These are phyloP conservation scores for Ictalurus furcatus DNA, from an alignment of 2,113 vertebrate species.

Conservation along the genomic window DNA sequence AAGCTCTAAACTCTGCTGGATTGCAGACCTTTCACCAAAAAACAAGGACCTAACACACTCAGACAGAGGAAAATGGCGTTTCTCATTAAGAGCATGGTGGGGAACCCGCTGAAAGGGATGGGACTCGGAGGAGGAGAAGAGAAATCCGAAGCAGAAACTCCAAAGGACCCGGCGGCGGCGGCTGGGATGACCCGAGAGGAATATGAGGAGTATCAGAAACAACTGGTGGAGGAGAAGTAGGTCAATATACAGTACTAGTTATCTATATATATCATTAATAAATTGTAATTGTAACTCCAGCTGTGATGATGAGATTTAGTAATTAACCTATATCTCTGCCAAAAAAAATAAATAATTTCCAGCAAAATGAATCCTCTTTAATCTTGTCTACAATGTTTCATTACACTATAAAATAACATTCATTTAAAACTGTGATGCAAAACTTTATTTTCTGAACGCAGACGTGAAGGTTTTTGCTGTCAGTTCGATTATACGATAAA, in stretches of 20 bases:
- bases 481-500: not conserved
- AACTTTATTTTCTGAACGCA: not conserved
- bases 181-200: conserved; percentile 95
- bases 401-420: not conserved
- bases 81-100: conserved; percentile 92
- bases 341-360: too few relatives aligned
- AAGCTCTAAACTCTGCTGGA: conserved; percentile 61
- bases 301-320: not conserved
- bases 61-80: conserved; percentile 80
- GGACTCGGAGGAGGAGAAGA: conserved; percentile 87
- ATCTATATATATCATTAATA: not conserved
- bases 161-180: conserved; percentile 86
- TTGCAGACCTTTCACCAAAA: conserved; percentile 43
- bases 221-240: conserved; percentile 98
- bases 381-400: not conserved
- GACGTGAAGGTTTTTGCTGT: too few relatives aligned
- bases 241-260: conserved; percentile 62
- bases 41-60: not conserved
- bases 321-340: not conserved
- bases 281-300: not conserved
- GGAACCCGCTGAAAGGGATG: conserved; percentile 89
- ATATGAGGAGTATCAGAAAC: conserved; percentile 96
- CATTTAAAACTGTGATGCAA: not conserved
- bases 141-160: conserved; percentile 81
- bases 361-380: not conserved